Evolutionary conservation across 2,888 invertebrate genomes (phyloP), one percentile per base, ranked within the genome.

Genomic region (Thecocarcelia acutangulata): DNA sequence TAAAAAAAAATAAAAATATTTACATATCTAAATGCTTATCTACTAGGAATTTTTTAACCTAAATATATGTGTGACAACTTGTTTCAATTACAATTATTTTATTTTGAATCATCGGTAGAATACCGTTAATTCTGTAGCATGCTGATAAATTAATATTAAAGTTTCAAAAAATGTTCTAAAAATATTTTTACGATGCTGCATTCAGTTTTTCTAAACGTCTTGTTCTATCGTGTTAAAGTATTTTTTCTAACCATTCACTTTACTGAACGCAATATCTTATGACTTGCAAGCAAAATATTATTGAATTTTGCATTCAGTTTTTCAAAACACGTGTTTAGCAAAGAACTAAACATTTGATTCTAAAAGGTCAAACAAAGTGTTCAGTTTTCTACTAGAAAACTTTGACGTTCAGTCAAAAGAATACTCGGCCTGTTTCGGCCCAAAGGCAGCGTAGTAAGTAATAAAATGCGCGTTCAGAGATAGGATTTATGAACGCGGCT

Each of bases 141-240:
- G 28, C 11, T 2, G 1, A 13, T 21, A 13, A 54, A 33, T 33
- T 15, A n/a, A 28, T 3, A 24, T n/a, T 6, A 48, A 17, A 48
- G 19, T 15, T 15, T 37, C n/a, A 2, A 52, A 24, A 52, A 52
- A 52, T 13, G 21, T 52, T 12, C 9, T 15, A 56, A 56, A 56
- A 56, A 56, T 56, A 56, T 56, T 56, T 56, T 56, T 37, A 56
- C 15, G n/a, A 56, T 17, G 33, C n/a, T 28, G n/a, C 21, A 21
- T 50, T 50, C 17, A 24, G 56, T 56, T 56, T 56, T 56, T 24
- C 37, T 56, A 33, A 33, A 56, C 33, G 37, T 4, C 2, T 33
- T 21, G 11, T 56, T 56, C 33, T 33, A 15, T 37, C 33, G 15
- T 54, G 3, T 33, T 37, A 13, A 12, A 6, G 13, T 28, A 8